These are phyloP conservation scores for Hydrotaea diabolus DNA, from an alignment of 2,888 invertebrate species.

Conservation along the genomic window DNA sequence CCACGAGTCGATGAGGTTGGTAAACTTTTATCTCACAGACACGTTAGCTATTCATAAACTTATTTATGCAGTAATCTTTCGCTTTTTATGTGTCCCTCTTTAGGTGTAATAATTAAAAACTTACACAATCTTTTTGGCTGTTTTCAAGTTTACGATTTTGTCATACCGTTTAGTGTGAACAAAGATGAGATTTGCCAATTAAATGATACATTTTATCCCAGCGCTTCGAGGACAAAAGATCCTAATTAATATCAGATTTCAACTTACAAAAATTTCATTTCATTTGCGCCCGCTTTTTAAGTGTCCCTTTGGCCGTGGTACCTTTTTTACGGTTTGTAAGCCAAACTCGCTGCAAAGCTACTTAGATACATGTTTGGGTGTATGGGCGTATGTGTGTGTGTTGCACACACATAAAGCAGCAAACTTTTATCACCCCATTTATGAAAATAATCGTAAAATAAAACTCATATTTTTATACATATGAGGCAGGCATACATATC, in stretches of 20 bases:
- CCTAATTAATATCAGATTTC: conserved; percentile 49
- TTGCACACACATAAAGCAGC: conserved; percentile 56
- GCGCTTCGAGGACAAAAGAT: not conserved
- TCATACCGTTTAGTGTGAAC: not conserved
- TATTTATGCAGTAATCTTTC: too few relatives aligned
- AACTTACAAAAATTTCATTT: conserved; percentile 35
- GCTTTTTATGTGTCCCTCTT: too few relatives aligned
- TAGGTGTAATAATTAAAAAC: too few relatives aligned
- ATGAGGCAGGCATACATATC: conserved; percentile 10
- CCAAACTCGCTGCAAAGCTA: too few relatives aligned
- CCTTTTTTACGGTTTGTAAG: not conserved
- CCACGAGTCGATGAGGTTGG: too few relatives aligned
- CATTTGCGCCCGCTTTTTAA: not conserved
- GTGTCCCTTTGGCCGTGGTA: not conserved
- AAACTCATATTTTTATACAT: conserved; percentile 41
- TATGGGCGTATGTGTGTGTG: not conserved
- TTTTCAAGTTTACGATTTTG: not conserved
- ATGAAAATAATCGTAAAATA: conserved; percentile 56
- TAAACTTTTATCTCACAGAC: too few relatives aligned
- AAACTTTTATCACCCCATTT: conserved; percentile 62
- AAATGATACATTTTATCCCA: not conserved
- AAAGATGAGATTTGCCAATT: conserved; percentile 8
- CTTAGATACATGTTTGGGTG: not conserved
- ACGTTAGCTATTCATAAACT: too few relatives aligned
- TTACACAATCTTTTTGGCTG: not conserved